Conservation (phyloP, 2,113 vertebrate genomes). For the Limnothrissa miodon region DNA sequence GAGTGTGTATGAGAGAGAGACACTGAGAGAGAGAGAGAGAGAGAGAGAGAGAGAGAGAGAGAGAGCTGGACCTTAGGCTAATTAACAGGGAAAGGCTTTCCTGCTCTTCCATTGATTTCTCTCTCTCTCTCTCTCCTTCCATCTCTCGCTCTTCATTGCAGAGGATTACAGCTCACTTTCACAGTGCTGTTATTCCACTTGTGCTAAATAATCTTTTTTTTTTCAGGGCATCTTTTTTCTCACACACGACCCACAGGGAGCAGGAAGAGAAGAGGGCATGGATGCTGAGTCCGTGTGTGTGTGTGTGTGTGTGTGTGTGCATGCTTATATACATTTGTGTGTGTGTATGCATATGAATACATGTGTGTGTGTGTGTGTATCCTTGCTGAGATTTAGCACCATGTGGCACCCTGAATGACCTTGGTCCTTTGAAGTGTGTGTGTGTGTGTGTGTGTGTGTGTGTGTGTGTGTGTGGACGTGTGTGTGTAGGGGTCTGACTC, state of each 20-base stretch:
- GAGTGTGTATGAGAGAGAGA: conserved; percentile 23
- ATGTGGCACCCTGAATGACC: not conserved
- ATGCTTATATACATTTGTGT: not conserved
- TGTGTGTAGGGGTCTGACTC: not conserved
- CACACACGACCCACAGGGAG: not conserved
- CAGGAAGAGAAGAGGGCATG: too few relatives aligned
- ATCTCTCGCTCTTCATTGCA: conserved; percentile 26
- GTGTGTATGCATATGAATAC: not conserved
- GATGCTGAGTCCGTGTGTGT: not conserved
- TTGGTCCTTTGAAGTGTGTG: conserved; percentile 1
- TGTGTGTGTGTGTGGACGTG: too few relatives aligned
- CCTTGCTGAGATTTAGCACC: not conserved
- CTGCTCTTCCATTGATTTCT: conserved; percentile 43
- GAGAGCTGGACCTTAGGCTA: conserved; percentile 33
- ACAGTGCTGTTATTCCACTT: conserved; percentile 38
- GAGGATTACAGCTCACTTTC: conserved; percentile 48
- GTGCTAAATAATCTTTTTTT: conserved; percentile 45
- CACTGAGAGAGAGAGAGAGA: too few relatives aligned
- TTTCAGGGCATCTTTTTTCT: not conserved
- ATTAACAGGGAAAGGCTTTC: conserved; percentile 44
- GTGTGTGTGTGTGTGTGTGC: not conserved
- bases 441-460: not conserved
- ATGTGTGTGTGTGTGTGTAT: not conserved
- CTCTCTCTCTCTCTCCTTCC: not conserved
- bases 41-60: conserved; percentile 20